Percentiles rank a stretch among this genome's conserved stretches.
phyloP scores from a whole-genome alignment of 2,888 invertebrate genomes.

The Monoplex corrugatus region DNA sequence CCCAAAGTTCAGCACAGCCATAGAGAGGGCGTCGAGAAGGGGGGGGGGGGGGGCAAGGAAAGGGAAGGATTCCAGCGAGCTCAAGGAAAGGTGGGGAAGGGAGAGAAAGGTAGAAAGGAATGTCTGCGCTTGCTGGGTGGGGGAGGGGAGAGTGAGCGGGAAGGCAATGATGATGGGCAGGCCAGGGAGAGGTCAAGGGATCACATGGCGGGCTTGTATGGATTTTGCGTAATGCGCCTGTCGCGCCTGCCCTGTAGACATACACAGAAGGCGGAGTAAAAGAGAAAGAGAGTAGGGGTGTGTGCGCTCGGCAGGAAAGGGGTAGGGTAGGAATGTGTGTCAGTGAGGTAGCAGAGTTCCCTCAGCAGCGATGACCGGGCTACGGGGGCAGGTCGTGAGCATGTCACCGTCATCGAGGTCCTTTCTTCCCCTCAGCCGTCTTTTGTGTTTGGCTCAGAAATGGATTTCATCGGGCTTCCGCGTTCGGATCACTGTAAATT shows the following conservation, averaged over 20 bases:
- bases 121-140: background rate
- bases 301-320: background rate
- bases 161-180: background rate
- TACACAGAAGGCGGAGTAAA: background rate
- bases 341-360: slow-evolving; percentile 9
- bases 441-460: too few relatives aligned
- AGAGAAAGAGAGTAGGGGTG: background rate
- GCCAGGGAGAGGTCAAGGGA: slow-evolving; percentile 2
- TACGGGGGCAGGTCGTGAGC: background rate
- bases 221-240: background rate
- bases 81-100: background rate
- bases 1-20: background rate
- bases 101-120: background rate
- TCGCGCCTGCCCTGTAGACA: background rate
- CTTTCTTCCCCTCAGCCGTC: background rate
- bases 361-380: slow-evolving; percentile 20
- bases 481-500: too few relatives aligned
- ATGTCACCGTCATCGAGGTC: background rate
- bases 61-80: background rate
- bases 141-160: background rate
- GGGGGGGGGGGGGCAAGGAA: background rate
- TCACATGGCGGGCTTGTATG: background rate
- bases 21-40: background rate
- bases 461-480: too few relatives aligned
- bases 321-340: slow-evolving; percentile 12